Conservation (phyloP, 1,140 invertebrate genomes). For the Proales similis region DNA sequence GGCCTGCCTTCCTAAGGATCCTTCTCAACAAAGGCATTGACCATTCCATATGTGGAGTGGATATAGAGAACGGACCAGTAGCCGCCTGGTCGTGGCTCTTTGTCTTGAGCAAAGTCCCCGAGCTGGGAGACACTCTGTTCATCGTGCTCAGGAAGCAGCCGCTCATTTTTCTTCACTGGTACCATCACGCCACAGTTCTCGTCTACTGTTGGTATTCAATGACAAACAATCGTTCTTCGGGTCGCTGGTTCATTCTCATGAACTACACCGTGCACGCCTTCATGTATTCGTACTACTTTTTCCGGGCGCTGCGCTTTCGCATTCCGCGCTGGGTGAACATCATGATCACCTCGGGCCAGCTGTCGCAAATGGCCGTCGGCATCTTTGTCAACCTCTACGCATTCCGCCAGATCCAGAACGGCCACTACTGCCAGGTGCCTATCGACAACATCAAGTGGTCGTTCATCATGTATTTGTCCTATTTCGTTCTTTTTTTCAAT, state of each 20-base stretch:
- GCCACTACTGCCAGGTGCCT: conserved; percentile 26
- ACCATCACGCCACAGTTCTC: conserved; percentile 64
- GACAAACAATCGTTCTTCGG: conserved; percentile 44
- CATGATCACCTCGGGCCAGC: conserved; percentile 81
- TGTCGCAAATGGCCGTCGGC: conserved; percentile 89
- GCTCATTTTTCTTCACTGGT: conserved; percentile 92
- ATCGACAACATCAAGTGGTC: conserved; percentile 26
- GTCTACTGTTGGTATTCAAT: conserved; percentile 96
- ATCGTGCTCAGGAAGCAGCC: conserved; percentile 90
- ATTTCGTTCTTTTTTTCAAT: conserved; percentile 37
- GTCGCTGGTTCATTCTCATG: conserved; percentile 92
- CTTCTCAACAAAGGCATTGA: conserved; percentile 78
- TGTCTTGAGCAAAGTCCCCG: conserved; percentile 83
- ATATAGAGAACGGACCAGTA: conserved; percentile 60
- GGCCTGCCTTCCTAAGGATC: conserved; percentile 70
- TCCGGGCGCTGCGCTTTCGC: conserved; percentile 75
- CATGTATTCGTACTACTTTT: conserved; percentile 94
- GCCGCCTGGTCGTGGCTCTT: conserved; percentile 60
- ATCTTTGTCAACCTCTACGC: conserved; percentile 26
- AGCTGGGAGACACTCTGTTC: conserved; percentile 93
- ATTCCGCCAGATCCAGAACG: neutral
- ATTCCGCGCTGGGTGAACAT: conserved; percentile 78
- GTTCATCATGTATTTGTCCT: conserved; percentile 36
- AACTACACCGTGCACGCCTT: conserved; percentile 91
- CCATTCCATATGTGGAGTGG: conserved; percentile 75